phyloP scores from a whole-genome alignment of 2,113 vertebrate genomes.

The Brachirus orientalis region DNA sequence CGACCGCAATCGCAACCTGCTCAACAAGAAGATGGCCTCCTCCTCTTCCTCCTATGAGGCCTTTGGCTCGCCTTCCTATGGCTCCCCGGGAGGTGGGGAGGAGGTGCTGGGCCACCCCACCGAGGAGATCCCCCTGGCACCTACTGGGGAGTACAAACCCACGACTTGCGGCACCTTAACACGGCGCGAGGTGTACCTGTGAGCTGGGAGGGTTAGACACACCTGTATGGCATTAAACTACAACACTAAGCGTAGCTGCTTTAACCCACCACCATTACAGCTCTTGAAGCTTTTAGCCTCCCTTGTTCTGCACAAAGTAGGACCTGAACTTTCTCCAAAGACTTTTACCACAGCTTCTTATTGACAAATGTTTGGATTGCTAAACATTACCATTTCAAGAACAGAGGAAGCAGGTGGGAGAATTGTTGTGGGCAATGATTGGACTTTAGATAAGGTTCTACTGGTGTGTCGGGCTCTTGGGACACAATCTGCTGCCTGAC shows the following conservation, averaged over 20 bases:
- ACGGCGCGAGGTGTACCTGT: conserved; percentile 99
- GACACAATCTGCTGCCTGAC: conserved; percentile 86
- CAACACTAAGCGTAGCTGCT: conserved; percentile 47
- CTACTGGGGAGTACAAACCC: conserved; percentile 98
- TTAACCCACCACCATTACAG: conserved; percentile 43
- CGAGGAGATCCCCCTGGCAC: conserved; percentile 97
- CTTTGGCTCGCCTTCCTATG: conserved; percentile 91
- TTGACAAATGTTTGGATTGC: conserved; percentile 56
- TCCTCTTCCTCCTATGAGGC: conserved; percentile 93
- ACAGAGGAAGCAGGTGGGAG: conserved; percentile 72
- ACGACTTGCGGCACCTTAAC: conserved; percentile 95
- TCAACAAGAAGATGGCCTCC: conserved; percentile 95
- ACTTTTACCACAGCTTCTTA: conserved; percentile 59
- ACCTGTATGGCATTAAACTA: conserved; percentile 23
- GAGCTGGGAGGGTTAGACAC: conserved; percentile 67
- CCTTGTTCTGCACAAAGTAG: conserved; percentile 36
- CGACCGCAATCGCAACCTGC: conserved; percentile 98
- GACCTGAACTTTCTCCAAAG: conserved; percentile 68
- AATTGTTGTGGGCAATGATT: conserved; percentile 85
- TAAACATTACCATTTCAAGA: conserved; percentile 47
- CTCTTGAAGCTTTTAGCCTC: conserved; percentile 58
- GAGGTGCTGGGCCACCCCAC: conserved; percentile 81
- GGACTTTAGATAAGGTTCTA: conserved; percentile 86
- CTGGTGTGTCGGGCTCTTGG: conserved; percentile 88
- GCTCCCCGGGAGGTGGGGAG: conserved; percentile 86